Conservation (phyloP, 2,113 vertebrate species). For the Actenoides lindsayi region DNA sequence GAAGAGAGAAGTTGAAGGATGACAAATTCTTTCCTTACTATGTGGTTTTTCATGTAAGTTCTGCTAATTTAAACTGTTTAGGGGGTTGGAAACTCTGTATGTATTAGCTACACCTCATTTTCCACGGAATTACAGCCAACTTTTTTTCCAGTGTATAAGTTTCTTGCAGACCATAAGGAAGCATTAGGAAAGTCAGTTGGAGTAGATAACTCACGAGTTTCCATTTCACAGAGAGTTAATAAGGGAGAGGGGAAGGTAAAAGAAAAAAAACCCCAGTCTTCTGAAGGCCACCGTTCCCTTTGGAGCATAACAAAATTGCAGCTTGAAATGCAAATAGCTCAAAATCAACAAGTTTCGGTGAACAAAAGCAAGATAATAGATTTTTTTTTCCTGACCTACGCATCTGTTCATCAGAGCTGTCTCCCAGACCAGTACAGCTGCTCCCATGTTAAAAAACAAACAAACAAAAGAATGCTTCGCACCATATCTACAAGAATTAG, state of each 20-base stretch:
- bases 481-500: constrained; percentile 52
- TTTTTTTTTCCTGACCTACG: background rate
- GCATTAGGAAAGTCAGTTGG: background rate
- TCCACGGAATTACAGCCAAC: background rate
- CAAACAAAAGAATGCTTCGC: background rate
- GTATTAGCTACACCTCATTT: background rate
- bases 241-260: background rate
- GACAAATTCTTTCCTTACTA: background rate
- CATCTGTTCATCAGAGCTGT: constrained; percentile 26
- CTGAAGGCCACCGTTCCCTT: background rate
- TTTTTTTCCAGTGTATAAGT: background rate
- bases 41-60: background rate
- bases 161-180: background rate
- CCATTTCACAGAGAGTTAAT: background rate
- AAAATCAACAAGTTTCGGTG: background rate
- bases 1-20: background rate
- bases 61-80: background rate
- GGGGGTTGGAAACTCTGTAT: background rate
- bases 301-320: background rate
- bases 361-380: constrained; percentile 25
- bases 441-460: background rate
- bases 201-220: background rate
- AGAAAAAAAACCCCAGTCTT: background rate
- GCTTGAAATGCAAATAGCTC: background rate
- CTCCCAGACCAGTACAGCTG: constrained; percentile 39